Evolutionary conservation across 2,888 invertebrate genomes (phyloP).

Genomic region (Lysandra coridon): DNA sequence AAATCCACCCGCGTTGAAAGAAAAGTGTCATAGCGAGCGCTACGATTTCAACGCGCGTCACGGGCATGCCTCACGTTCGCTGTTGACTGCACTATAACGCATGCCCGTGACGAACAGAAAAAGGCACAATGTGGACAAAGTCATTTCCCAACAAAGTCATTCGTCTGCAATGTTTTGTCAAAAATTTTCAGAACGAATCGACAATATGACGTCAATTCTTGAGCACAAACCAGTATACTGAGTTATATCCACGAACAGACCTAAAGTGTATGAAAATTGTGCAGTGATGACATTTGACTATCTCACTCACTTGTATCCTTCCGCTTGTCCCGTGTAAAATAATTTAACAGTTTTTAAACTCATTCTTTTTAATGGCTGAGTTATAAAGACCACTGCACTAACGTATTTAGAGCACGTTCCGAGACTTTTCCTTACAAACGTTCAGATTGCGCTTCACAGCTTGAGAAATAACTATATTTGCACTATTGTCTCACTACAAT

Average conservation of each 20-base stretch:
- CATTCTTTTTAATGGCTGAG: neutral
- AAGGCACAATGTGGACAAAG: too few species aligned
- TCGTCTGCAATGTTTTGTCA: too few species aligned
- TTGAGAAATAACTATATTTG: constrained; percentile 7
- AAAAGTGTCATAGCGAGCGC: too few species aligned
- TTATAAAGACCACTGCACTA: neutral
- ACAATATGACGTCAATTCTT: too few species aligned
- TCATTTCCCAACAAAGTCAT: too few species aligned
- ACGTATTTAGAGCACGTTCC: constrained; percentile 16
- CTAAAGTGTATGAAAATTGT: neutral
- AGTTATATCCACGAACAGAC: neutral
- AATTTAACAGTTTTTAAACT: neutral
- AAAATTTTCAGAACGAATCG: too few species aligned
- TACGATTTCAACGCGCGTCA: too few species aligned
- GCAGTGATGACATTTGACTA: neutral
- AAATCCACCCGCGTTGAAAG: too few species aligned
- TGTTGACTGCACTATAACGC: too few species aligned
- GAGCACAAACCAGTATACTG: too few species aligned
- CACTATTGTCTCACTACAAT: neutral
- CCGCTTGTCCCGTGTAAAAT: neutral
- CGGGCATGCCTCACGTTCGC: too few species aligned
- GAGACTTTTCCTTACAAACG: constrained; percentile 17
- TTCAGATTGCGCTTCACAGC: constrained; percentile 3
- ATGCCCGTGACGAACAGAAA: too few species aligned
- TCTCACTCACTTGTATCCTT: neutral